These are phyloP conservation scores for Cryptocheilus praepositus DNA, from an alignment of 2,888 invertebrate species.

Conservation along the genomic window DNA sequence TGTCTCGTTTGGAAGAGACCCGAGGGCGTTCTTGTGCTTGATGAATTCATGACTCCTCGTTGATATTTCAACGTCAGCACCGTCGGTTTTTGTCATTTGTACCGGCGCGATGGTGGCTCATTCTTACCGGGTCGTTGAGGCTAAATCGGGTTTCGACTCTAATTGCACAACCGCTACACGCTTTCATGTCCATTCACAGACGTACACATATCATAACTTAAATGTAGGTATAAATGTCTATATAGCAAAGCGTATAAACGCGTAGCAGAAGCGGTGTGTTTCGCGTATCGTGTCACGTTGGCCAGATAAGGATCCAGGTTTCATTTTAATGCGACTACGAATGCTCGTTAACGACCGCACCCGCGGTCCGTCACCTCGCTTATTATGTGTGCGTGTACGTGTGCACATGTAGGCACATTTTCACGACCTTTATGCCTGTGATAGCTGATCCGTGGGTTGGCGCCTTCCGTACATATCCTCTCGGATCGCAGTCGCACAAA, in stretches of 20 bases:
- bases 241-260: constrained; percentile 17
- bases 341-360: constrained; percentile 45
- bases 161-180: constrained; percentile 48
- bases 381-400: constrained; percentile 25
- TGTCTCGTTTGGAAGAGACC: constrained; percentile 6
- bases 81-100: constrained; percentile 67
- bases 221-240: constrained; percentile 3
- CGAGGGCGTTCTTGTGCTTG: constrained; percentile 37
- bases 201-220: not conserved
- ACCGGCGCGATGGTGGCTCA: constrained; percentile 34
- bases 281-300: constrained; percentile 59
- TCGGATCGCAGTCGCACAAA: constrained; percentile 27
- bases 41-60: constrained; percentile 53
- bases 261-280: constrained; percentile 11
- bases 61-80: constrained; percentile 68
- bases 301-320: constrained; percentile 58
- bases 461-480: constrained; percentile 26
- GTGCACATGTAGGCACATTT: constrained; percentile 2
- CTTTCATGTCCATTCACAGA: constrained; percentile 23
- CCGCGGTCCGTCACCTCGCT: constrained; percentile 38
- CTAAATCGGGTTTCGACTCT: constrained; percentile 62
- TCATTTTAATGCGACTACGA: constrained; percentile 49
- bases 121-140: constrained; percentile 18
- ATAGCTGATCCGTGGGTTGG: too few relatives aligned
- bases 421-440: too few relatives aligned